Conservation (phyloP, 2,113 vertebrate species). For the Petaurus breviceps region DNA sequence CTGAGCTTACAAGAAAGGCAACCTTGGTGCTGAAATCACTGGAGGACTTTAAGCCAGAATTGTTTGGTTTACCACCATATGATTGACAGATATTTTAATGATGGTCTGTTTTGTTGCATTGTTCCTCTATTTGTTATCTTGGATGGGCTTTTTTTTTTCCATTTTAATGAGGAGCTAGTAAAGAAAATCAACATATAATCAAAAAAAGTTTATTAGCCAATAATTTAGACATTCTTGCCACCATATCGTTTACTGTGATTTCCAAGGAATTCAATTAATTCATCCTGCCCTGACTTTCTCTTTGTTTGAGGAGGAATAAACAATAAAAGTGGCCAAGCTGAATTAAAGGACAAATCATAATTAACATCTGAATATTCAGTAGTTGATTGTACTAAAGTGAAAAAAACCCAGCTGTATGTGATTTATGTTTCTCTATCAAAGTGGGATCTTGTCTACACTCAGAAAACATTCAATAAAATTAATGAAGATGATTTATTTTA, state of each 20-base stretch:
- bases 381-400: not conserved
- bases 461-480: not conserved
- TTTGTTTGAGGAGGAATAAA: not conserved
- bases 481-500: not conserved
- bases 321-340: not conserved
- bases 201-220: not conserved
- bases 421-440: not conserved
- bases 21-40: constrained; percentile 89
- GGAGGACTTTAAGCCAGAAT: constrained; percentile 89
- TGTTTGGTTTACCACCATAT: constrained; percentile 91
- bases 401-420: not conserved
- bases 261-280: not conserved
- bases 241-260: not conserved
- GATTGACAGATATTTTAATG: constrained; percentile 73
- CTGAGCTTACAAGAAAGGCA: constrained; percentile 84
- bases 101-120: not conserved
- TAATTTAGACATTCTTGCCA: not conserved
- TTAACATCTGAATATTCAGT: not conserved
- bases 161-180: not conserved
- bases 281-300: not conserved
- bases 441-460: not conserved
- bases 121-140: not conserved
- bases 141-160: not conserved
- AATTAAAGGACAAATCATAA: too few relatives aligned
- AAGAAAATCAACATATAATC: not conserved